Base-by-base conservation (phyloP, 92 coral and sea anemone genomes). In the Pocillopora grandis region DNA sequence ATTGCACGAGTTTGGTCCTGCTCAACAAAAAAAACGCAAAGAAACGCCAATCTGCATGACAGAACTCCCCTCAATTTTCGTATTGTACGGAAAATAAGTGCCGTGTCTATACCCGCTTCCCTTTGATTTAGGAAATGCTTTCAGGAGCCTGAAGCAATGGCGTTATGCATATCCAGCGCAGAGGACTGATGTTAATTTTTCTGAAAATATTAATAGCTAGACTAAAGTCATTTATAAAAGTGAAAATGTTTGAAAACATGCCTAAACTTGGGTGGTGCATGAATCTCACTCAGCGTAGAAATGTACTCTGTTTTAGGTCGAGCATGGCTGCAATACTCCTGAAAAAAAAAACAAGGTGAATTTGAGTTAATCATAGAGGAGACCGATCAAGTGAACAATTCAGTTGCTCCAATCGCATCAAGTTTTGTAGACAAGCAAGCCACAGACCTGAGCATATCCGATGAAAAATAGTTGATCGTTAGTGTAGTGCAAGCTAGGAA, bases 371-470 rank as follows among this genome's bases (percentile, higher is more conserved):
- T 75, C 57, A 19, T 56, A 35, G 1, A 9, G 33, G 52, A 42
- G 8, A 42, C 52, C 8, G 52, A 59, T 12, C 10, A 7, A 59
- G 18, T 59, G 14, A 59, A 59, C 62, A 12, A 59, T 16, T 59
- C 62, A 10, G 18, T 59, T 5, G 14, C 62, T 59, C 62, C 14
- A 59, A 59, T 42, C 8, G 52, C 52, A 42, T 42, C 52, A 42
- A 42, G 52, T 2, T 42, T 42, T 42, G 4, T 42, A 71, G 4
- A 72, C 86, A 57, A 13, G 16, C 35, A 9, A 33, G 23, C 66
- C 1, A 2, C 83, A 74, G 85, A 97, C 99, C 99, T 97, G 99
- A 59, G 99, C 99, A 80, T 92, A 97, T 62, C 99, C 99, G 84
- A 97, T 94, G 75, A 97, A 97, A 77, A 97, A 97, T 78, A 97